phyloP scores from a whole-genome alignment of 2,113 vertebrate genomes.

The Oncorhynchus clarkii region DNA sequence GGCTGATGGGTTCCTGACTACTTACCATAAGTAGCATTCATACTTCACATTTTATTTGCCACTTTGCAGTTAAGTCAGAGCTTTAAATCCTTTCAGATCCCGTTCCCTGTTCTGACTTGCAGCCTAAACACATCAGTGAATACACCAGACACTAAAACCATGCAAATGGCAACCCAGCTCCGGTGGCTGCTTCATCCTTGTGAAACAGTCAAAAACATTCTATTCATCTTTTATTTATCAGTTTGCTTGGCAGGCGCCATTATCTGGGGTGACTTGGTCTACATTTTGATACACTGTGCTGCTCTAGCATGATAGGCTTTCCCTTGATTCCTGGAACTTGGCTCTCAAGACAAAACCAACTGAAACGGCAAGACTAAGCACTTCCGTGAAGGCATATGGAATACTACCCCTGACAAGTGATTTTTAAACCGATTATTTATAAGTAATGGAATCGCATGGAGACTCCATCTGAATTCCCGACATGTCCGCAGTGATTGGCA shows the following conservation, averaged over 20 bases:
- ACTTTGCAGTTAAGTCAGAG: background rate
- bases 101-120: too few relatives aligned
- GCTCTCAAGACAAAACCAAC: background rate
- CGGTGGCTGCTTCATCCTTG: slow-evolving; percentile 12
- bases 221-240: slow-evolving; percentile 29
- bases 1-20: background rate
- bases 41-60: background rate
- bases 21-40: background rate
- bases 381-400: background rate
- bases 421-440: background rate
- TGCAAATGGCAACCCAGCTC: background rate
- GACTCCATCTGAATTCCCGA: slow-evolving; percentile 12
- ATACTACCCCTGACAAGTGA: background rate
- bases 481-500: slow-evolving; percentile 12
- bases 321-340: background rate
- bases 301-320: background rate
- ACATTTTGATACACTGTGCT: background rate
- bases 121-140: background rate
- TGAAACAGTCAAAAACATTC: background rate
- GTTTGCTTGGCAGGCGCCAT: slow-evolving; percentile 10
- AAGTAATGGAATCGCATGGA: background rate
- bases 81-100: too few relatives aligned
- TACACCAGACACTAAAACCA: slow-evolving; percentile 11
- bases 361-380: background rate
- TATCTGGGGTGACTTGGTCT: slow-evolving; percentile 2